A percentile compares a stretch with the other conserved stretches of the same genome.
phyloP scores from a whole-genome alignment of 2,888 invertebrate genomes.

The Hipparchia semele region DNA sequence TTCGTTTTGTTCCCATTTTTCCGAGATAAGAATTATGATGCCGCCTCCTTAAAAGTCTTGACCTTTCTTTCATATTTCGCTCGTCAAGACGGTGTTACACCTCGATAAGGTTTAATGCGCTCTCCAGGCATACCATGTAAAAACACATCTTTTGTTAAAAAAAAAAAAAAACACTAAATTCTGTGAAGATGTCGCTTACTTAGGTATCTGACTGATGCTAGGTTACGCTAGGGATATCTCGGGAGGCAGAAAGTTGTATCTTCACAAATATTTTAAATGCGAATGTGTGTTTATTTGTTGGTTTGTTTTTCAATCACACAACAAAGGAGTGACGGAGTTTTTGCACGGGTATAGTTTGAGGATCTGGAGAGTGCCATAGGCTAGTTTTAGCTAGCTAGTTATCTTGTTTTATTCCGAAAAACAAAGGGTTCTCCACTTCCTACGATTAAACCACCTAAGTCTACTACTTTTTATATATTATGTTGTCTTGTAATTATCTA shows the following conservation, averaged over 20 bases:
- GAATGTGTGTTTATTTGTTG: no score
- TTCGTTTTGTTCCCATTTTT: constrained; percentile 62
- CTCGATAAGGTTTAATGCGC: constrained; percentile 43
- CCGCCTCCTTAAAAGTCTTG: constrained; percentile 48
- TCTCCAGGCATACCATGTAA: constrained; percentile 25
- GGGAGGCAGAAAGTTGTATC: background rate
- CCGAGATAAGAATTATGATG: constrained; percentile 55
- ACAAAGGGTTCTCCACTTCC: no score
- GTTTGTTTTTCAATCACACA: no score
- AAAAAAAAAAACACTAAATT: background rate
- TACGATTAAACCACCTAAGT: no score
- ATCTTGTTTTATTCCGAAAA: no score
- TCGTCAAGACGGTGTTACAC: constrained; percentile 31
- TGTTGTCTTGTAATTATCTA: no score
- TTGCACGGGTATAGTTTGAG: no score
- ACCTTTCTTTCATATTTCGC: constrained; percentile 40
- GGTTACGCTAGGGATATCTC: background rate
- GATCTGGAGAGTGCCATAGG: no score
- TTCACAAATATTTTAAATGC: no score
- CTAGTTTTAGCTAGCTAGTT: background rate
- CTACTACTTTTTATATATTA: no score
- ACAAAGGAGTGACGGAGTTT: no score
- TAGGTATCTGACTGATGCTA: background rate
- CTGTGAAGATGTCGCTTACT: background rate
- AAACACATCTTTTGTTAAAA: constrained; percentile 9